Percentiles rank a stretch among this genome's conserved stretches.
Evolutionary conservation across 2,888 invertebrate species (phyloP).

Genomic region (Megamerina dolium): DNA sequence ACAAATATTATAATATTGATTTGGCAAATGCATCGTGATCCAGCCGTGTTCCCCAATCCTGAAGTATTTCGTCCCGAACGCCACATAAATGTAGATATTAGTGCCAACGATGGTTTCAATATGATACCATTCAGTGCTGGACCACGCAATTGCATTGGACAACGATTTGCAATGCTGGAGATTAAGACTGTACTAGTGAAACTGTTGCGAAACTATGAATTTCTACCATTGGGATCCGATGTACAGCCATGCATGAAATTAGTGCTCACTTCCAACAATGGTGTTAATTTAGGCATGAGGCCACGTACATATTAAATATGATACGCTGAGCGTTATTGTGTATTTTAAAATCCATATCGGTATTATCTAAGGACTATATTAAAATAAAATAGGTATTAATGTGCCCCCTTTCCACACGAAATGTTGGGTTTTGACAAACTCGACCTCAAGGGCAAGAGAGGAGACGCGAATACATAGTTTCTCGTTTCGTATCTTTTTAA

Average conservation of each 20-base stretch:
- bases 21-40: constrained; percentile 38
- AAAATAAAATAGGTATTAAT: too few species aligned
- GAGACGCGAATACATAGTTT: too few species aligned
- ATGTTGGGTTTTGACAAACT: too few species aligned
- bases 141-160: too few species aligned
- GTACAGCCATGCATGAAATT: constrained; percentile 38
- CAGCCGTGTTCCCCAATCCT: constrained; percentile 33
- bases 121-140: constrained; percentile 47
- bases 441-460: too few species aligned
- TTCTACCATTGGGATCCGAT: constrained; percentile 35
- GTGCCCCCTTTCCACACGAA: too few species aligned
- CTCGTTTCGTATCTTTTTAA: too few species aligned
- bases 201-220: constrained; percentile 34
- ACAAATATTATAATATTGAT: constrained; percentile 38
- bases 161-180: constrained; percentile 41
- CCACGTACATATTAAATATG: constrained; percentile 22
- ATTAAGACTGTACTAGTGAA: constrained; percentile 38
- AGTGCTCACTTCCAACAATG: constrained; percentile 39
- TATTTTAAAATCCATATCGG: too few species aligned
- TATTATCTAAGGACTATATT: too few species aligned
- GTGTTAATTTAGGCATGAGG: constrained; percentile 38
- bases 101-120: constrained; percentile 23
- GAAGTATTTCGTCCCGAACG: constrained; percentile 40
- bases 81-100: constrained; percentile 48
- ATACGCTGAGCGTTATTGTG: too few species aligned